Base-by-base conservation (phyloP, 2,113 vertebrate genomes). In the Actenoides hombroni region DNA sequence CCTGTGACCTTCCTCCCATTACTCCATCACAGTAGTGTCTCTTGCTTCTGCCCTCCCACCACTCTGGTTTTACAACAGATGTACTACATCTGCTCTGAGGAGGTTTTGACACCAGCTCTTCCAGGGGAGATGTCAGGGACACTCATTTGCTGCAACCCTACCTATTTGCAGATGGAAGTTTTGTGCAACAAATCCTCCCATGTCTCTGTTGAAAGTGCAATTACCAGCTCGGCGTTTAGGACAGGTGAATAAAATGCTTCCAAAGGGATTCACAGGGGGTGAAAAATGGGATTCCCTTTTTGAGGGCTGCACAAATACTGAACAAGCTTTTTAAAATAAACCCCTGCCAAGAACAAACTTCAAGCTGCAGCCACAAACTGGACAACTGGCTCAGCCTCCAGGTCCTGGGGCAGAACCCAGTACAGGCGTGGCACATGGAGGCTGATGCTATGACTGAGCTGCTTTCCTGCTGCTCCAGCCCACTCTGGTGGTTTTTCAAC, bases 101-200 rank as follows among this genome's bases (percentile, higher is more conserved):
- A 56, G 68, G 18, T 95, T 95, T 86, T 5, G 8, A 82, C 69
- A 95, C 35, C 65, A 84, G 40, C 42, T 78, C 80, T 88, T 73
- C 73, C 92, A 86, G 51, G 82, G 21, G 51, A 86, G 51, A 42
- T 68, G 16, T 75, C 46, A 82, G 81, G 33, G 46, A 49, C 37
- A 88, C 31, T 54, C n/a, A 67, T 67, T 86, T 80, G 75, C 78
- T 85, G 48, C 77, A 89, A 35, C 20, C 64, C 73, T 28, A 33
- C 86, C 44, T 51, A 56, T 31, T 51, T 65, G 51, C 46, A 89
- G 81, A 57, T 57, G 75, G 83, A 79, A 90, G 65, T 77, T 73
- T 14, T 2, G 16, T 77, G 63, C 79, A 76, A 76, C 26, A 29
- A 92, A 68, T 24, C 82, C 59, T 93, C 63, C 57, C 79, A 54